Evolutionary conservation across 92 coral and sea anemone genomes (phyloP).

Genomic region (Phymanthus crucifer): DNA sequence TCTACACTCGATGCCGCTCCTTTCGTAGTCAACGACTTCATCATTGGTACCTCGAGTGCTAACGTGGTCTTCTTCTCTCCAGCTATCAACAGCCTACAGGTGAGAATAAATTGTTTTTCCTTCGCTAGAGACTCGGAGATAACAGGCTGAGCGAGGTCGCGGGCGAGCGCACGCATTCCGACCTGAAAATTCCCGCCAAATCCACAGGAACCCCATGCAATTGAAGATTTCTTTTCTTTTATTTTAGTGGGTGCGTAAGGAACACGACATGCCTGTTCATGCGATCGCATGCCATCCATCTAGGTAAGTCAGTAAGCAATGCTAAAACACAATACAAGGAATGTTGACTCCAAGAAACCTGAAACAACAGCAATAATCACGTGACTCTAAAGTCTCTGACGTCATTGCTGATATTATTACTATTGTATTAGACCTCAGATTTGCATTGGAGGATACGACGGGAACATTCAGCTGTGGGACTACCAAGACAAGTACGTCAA

Average conservation of each 20-base stretch:
- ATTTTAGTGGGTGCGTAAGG: constrained; percentile 79
- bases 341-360: too few species aligned
- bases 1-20: constrained; percentile 90
- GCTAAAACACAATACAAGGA: background rate
- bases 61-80: constrained; percentile 84
- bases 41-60: constrained; percentile 78
- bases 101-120: too few species aligned
- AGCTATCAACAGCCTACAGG: constrained; percentile 65
- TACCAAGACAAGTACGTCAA: constrained; percentile 77
- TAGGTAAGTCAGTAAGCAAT: constrained; percentile 62
- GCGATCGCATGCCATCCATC: constrained; percentile 96
- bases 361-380: background rate
- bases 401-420: background rate
- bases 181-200: too few species aligned
- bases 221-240: background rate
- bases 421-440: constrained; percentile 69
- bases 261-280: constrained; percentile 86
- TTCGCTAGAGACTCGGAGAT: too few species aligned
- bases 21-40: constrained; percentile 86
- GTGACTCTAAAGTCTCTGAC: background rate
- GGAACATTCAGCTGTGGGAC: constrained; percentile 89
- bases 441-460: constrained; percentile 89
- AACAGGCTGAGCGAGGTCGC: too few species aligned
- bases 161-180: too few species aligned
- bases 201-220: too few species aligned